phyloP scores from a whole-genome alignment of 2,113 vertebrate genomes.

The Cottus gobio region DNA sequence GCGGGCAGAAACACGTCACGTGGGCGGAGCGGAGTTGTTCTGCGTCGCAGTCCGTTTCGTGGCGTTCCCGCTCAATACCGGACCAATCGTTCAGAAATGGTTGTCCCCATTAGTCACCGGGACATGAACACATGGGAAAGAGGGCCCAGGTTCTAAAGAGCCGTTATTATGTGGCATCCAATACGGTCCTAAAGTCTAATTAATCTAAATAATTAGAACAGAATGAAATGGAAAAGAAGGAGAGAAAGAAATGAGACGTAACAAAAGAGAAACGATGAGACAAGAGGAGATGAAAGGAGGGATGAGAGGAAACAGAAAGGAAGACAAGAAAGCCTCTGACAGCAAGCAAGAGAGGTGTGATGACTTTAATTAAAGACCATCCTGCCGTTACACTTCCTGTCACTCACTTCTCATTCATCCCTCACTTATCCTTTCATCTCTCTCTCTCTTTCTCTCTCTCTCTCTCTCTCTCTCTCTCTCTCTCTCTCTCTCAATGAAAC shows the following conservation, averaged over 20 bases:
- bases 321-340: background rate
- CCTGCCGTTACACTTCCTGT: conserved; percentile 13
- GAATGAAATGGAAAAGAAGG: background rate
- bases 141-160: no score
- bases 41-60: background rate
- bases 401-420: conserved; percentile 19
- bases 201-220: background rate
- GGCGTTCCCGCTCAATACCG: background rate
- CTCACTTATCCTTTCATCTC: conserved; percentile 3
- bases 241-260: background rate
- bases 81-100: background rate
- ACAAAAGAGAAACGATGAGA: background rate
- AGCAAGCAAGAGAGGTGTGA: conserved; percentile 22
- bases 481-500: background rate
- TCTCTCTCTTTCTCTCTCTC: background rate
- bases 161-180: background rate
- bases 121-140: background rate
- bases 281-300: background rate
- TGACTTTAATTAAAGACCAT: conserved; percentile 51
- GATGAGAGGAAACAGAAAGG: background rate
- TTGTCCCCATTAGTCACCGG: background rate
- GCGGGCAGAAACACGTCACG: no score
- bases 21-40: no score
- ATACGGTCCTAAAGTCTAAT: background rate
- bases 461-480: background rate